These are phyloP conservation scores for Hemiscyllium ocellatum DNA, from an alignment of 2,113 vertebrate species.

Conservation along the genomic window DNA sequence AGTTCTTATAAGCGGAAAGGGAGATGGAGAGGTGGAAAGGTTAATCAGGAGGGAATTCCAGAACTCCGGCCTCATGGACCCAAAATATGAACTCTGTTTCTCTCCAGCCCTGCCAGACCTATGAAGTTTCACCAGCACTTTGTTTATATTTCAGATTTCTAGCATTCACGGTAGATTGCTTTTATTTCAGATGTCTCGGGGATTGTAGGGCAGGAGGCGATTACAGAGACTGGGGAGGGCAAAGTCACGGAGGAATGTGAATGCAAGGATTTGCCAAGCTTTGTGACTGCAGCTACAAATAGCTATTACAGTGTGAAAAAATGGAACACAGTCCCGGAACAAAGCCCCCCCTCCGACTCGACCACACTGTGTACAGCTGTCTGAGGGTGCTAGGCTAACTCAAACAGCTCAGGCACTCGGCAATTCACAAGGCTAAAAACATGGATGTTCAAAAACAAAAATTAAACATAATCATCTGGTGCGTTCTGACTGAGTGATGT, in stretches of 20 bases:
- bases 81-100: no score
- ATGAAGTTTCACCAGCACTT: no score
- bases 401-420: not conserved
- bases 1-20: not conserved
- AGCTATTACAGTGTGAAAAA: not conserved
- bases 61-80: no score
- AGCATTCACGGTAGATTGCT: no score
- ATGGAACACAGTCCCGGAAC: not conserved
- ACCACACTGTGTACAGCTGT: not conserved
- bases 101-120: no score
- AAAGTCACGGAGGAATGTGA: not conserved
- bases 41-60: no score
- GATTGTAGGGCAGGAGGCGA: not conserved
- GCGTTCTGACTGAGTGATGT: not conserved
- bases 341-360: not conserved
- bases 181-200: no score
- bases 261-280: no score
- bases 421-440: not conserved
- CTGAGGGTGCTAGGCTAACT: not conserved
- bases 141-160: no score
- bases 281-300: not conserved
- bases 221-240: not conserved
- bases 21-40: no score
- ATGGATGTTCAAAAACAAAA: not conserved
- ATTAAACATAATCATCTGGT: not conserved